Evolutionary conservation across 1,140 invertebrate genomes (phyloP).

Genomic region (Scylla paramamosain): DNA sequence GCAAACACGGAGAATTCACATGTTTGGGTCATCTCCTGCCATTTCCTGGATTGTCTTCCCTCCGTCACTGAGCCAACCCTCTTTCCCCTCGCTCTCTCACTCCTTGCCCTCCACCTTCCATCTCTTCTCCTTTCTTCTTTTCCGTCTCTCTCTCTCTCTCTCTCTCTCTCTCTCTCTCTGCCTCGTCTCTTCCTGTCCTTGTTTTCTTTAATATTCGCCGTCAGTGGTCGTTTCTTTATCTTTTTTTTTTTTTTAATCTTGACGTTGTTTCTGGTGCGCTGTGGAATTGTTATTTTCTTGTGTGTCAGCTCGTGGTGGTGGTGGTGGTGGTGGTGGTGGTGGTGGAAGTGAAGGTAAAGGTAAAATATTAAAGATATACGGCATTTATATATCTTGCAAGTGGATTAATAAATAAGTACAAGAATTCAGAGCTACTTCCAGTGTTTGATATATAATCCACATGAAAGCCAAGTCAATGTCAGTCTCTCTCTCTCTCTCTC

Average conservation of each 20-base stretch:
- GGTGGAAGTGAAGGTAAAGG: not conserved
- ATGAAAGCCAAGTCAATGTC: no score
- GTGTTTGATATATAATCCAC: no score
- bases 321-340: not conserved
- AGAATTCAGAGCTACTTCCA: no score
- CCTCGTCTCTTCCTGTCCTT: not conserved
- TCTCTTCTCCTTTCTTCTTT: no score
- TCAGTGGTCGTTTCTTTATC: not conserved
- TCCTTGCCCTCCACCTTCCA: not conserved
- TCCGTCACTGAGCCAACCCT: not conserved
- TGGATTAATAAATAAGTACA: no score
- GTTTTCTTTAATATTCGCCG: not conserved
- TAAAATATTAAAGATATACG: no score
- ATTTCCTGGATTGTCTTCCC: not conserved
- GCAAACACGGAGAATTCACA: not conserved
- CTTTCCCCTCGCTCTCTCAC: not conserved
- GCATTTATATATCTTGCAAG: no score
- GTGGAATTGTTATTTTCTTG: no score
- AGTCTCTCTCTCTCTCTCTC: not conserved
- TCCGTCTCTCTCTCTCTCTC: not conserved
- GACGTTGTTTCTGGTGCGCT: not conserved
- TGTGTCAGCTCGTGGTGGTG: not conserved
- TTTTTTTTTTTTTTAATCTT: not conserved
- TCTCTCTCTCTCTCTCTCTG: not conserved
- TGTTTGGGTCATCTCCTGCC: slow-evolving; percentile 17